Evolutionary conservation across 1,140 invertebrate species (phyloP).

Genomic region (Chironomus striatipennis): DNA sequence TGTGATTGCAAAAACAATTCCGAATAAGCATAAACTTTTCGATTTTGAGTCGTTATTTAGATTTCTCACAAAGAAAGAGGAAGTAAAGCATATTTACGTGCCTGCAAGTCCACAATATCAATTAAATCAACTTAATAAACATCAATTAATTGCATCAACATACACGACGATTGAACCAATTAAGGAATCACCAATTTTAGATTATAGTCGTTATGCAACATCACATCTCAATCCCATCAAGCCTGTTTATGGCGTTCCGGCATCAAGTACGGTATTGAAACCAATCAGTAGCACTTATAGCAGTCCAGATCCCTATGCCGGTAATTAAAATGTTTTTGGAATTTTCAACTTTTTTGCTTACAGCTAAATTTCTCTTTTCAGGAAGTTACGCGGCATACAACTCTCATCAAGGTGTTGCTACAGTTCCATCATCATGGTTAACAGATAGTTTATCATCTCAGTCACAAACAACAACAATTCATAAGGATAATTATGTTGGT

Average conservation of each 20-base stretch:
- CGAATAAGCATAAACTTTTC: background rate
- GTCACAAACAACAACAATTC: background rate
- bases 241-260: conserved; percentile 16
- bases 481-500: conserved; percentile 38
- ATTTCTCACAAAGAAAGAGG: conserved; percentile 11
- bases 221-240: conserved; percentile 1
- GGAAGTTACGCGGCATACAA: background rate
- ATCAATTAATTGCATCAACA: conserved; percentile 15
- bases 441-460: background rate
- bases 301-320: background rate
- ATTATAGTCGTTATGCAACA: conserved; percentile 11
- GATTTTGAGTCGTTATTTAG: background rate
- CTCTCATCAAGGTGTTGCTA: background rate
- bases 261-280: background rate
- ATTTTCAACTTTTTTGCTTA: background rate
- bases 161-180: background rate
- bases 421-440: background rate
- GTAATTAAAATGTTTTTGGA: background rate
- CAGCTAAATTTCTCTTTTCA: background rate
- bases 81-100: background rate
- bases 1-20: conserved; percentile 10
- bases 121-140: background rate
- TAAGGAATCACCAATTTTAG: background rate
- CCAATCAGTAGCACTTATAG: background rate
- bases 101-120: conserved; percentile 16